A percentile compares a stretch with the other conserved stretches of the same genome.
Conservation (phyloP, 2,113 vertebrate species). For the Empidonax alnorum region DNA sequence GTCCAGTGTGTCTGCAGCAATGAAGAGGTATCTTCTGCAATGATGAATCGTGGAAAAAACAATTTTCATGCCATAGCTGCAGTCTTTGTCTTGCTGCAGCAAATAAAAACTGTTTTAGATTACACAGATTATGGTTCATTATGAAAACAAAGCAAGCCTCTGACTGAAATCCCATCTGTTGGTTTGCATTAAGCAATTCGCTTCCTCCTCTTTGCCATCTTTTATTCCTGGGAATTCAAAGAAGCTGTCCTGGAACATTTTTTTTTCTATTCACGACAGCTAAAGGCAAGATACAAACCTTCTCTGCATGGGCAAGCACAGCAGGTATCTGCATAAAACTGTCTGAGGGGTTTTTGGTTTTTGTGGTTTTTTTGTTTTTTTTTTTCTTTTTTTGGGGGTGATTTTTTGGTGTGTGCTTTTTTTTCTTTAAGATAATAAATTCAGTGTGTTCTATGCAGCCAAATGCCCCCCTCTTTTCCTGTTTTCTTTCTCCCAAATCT, state of each 20-base stretch:
- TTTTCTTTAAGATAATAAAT: not conserved
- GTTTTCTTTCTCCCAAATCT: not conserved
- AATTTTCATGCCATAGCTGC: not conserved
- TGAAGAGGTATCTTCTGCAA: not conserved
- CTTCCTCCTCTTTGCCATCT: not conserved
- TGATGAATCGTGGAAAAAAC: not conserved
- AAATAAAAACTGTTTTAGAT: conserved; percentile 44
- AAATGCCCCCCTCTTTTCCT: not conserved
- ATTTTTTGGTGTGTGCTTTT: accelerated
- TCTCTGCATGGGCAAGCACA: not conserved
- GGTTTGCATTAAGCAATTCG: conserved; percentile 16
- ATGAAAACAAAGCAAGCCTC: conserved; percentile 48
- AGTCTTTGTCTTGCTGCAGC: conserved; percentile 4
- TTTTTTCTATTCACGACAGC: not conserved
- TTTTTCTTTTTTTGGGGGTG: not conserved
- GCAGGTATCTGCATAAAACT: not conserved
- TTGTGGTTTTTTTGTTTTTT: not conserved
- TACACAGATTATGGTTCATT: conserved; percentile 38
- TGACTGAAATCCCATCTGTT: conserved; percentile 43
- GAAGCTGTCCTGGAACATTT: not conserved
- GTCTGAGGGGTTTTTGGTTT: not conserved
- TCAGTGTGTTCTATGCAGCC: not conserved
- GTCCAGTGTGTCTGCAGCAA: not conserved
- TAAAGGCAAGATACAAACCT: not conserved
- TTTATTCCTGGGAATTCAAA: conserved; percentile 22